Conservation (phyloP, 37 sponge, comb jelly and placozoan genomes). For the Axinella damicornis region DNA sequence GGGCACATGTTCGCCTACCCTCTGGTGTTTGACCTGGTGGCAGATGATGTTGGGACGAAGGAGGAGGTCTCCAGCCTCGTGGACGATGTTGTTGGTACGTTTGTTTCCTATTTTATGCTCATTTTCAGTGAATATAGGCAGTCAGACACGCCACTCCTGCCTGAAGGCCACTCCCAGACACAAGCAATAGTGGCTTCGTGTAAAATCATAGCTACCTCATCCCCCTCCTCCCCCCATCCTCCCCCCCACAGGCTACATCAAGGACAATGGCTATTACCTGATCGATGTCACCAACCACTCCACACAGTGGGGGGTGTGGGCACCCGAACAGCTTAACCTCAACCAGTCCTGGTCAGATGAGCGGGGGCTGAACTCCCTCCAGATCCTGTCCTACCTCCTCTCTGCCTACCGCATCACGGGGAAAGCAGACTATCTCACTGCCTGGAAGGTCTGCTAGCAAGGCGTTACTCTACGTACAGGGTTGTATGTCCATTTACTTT, state of each 20-base stretch:
- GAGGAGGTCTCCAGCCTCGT: conserved; percentile 21
- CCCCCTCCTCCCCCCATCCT: not conserved
- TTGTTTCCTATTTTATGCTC: not conserved
- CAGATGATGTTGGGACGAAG: conserved; percentile 47
- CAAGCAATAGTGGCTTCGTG: no score
- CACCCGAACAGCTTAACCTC: conserved; percentile 70
- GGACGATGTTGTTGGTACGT: conserved; percentile 72
- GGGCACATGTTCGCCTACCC: conserved; percentile 88
- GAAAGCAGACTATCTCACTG: conserved; percentile 46
- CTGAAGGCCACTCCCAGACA: no score
- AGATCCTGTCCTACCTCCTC: conserved; percentile 77
- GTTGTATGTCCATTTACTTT: no score
- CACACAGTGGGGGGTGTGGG: conserved; percentile 88
- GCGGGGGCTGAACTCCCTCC: conserved; percentile 84
- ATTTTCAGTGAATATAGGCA: no score
- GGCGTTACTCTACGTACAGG: no score
- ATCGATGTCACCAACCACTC: conserved; percentile 72
- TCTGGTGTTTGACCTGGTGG: conserved; percentile 80
- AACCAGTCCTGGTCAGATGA: conserved; percentile 87
- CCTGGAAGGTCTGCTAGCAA: conserved; percentile 52
- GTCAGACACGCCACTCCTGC: no score
- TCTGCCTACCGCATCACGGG: conserved; percentile 80
- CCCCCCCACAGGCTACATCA: conserved; percentile 64
- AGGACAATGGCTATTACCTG: conserved; percentile 54
- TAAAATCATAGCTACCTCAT: not conserved